These are phyloP conservation scores for Meriones psammophilus DNA, from an alignment of 2,797 vertebrate genomes.

Conservation along the genomic window DNA sequence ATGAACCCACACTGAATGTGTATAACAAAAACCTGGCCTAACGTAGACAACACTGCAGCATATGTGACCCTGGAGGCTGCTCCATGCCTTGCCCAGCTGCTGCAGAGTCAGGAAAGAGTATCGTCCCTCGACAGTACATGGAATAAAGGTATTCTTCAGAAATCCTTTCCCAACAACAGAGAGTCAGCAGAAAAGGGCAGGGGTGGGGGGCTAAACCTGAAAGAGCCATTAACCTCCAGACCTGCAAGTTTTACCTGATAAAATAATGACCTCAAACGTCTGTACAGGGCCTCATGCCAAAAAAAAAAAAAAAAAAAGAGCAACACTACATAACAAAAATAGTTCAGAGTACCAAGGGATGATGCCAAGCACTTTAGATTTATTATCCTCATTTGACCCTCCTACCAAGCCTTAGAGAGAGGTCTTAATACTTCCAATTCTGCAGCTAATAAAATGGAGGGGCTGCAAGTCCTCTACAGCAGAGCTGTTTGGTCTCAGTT, in stretches of 20 bases:
- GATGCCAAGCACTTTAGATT: constrained; percentile 15
- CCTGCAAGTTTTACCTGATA: constrained; percentile 61
- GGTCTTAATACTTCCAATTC: constrained; percentile 24
- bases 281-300: neutral
- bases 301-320: constrained; percentile 2
- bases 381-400: constrained; percentile 13
- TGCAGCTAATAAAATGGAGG: constrained; percentile 59
- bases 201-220: constrained; percentile 36
- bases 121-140: neutral
- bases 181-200: constrained; percentile 36
- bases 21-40: neutral
- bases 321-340: constrained; percentile 43
- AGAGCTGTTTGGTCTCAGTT: neutral
- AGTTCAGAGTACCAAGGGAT: constrained; percentile 31
- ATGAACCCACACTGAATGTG: too few relatives aligned
- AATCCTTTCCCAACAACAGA: neutral
- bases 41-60: neutral
- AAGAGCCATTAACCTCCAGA: constrained; percentile 68
- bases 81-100: neutral
- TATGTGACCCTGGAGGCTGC: neutral
- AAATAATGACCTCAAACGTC: constrained; percentile 61
- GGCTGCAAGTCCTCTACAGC: neutral
- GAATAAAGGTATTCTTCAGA: neutral
- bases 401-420: neutral
- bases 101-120: neutral